These are phyloP conservation scores for Oscheius sp. DNA, from an alignment of 2,888 invertebrate genomes.

Conservation along the genomic window DNA sequence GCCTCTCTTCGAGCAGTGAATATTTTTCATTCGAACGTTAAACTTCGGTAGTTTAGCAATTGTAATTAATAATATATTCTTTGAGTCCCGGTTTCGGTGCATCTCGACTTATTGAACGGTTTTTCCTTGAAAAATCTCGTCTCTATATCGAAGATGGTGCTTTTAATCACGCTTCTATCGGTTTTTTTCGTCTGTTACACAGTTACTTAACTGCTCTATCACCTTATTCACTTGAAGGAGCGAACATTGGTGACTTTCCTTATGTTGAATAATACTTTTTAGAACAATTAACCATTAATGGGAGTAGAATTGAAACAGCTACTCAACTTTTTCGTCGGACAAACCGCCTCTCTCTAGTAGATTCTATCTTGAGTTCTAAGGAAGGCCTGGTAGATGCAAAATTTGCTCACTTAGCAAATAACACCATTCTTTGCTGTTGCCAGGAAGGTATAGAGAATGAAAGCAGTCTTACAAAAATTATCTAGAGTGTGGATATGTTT, in stretches of 20 bases:
- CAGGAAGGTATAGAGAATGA: neutral
- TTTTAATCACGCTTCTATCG: conserved; percentile 2
- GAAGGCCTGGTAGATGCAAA: conserved; percentile 16
- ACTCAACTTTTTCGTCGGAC: conserved; percentile 5
- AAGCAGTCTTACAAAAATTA: neutral
- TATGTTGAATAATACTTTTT: neutral
- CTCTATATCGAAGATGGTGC: conserved; percentile 23
- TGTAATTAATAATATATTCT: neutral
- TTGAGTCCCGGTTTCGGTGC: conserved; percentile 10
- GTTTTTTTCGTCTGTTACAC: neutral
- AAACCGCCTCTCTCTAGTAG: conserved; percentile 5
- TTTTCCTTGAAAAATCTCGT: conserved; percentile 8
- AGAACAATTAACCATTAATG: conserved; percentile 24
- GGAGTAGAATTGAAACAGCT: conserved; percentile 19
- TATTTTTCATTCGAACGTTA: conserved; percentile 20
- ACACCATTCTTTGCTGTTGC: conserved; percentile 30
- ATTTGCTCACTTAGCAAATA: conserved; percentile 28
- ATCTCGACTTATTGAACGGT: neutral
- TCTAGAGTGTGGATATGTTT: neutral
- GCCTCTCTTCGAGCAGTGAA: conserved; percentile 6
- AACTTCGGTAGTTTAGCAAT: neutral
- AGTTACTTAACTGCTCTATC: neutral
- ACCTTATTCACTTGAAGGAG: conserved; percentile 8
- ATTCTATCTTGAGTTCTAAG: conserved; percentile 8
- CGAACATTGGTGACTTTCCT: conserved; percentile 19